Base-by-base conservation (phyloP, 2,797 vertebrate species). In the Gymnoscopelus microlampas region DNA sequence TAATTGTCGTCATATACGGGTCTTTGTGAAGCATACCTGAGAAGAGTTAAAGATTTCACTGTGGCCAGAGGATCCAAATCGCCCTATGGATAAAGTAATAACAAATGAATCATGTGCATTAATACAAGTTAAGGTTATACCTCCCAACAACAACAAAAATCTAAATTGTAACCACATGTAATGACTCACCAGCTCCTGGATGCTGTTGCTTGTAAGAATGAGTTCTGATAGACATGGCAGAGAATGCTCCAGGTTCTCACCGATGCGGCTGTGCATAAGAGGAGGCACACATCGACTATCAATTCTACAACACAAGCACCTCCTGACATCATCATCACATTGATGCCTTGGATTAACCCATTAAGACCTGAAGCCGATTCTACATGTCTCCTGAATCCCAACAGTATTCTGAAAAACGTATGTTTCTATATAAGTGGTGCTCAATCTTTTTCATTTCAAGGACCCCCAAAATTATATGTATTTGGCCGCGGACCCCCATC, bases 161-260 rank as follows among this genome's bases (percentile, higher is more conserved):
- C 39, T 44, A 10, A 44, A 44, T 44, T 44, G 7, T 7, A 44
- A 10, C 3, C 6, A 26, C 26, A 57, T 14, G 54, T 3, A 32
- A 61, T 4, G 13, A 82, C 97, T 95, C 89, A 98, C 98, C 96
- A 99, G 76, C 67, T 99, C 98, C 86, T 97, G 94, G 3, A 99
- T 97, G 90, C 94, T 99, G 85, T 99, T 99, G 90, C 95, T 99
- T 51, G 97, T 99, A 32, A 99, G 96, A 59, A 99, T 82, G 64
- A 99, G 92, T 66, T 99, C 98, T 0, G 83, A 95, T 70, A 99
- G 90, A 63, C 85, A 88, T 1, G 97, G 95, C 66, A 99, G 85
- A 4, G 94, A 91, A 63, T 95, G 95, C 60, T 99, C 97, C 39
- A 99, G 92, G 53, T 92, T 96, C 77, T 99, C 97, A 60, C 96